phyloP scores from a whole-genome alignment of 1,140 invertebrate genomes.

The Asbolus verrucosus region DNA sequence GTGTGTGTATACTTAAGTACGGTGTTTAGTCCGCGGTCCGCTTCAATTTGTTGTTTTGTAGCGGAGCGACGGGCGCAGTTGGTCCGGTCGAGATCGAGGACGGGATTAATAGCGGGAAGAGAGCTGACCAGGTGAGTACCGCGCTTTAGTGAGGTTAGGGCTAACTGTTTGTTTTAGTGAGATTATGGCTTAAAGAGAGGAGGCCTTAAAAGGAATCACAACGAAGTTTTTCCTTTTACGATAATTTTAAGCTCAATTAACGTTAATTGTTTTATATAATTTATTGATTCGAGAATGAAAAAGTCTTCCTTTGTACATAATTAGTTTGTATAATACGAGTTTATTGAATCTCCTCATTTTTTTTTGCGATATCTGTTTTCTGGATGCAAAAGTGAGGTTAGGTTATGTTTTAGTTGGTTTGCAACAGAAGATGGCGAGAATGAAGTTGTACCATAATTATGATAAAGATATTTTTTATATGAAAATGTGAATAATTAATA shows the following conservation, averaged over 20 bases:
- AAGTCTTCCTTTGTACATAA: slow-evolving; percentile 39
- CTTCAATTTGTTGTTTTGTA: slow-evolving; percentile 64
- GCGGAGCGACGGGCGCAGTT: slow-evolving; percentile 88
- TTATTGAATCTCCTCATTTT: slow-evolving; percentile 23
- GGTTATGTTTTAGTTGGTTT: neutral
- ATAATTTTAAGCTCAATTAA: slow-evolving; percentile 34
- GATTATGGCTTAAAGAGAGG: slow-evolving; percentile 11
- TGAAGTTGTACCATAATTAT: neutral
- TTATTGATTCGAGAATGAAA: slow-evolving; percentile 18
- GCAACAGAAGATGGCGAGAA: neutral
- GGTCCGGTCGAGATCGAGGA: slow-evolving; percentile 85
- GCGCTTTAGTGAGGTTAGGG: too few relatives aligned
- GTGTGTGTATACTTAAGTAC: slow-evolving; percentile 10
- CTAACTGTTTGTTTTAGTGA: slow-evolving; percentile 26
- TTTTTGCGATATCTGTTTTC: neutral
- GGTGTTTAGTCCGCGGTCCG: slow-evolving; percentile 14
- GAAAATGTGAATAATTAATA: slow-evolving; percentile 7
- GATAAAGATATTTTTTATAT: slow-evolving; percentile 12
- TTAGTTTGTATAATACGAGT: slow-evolving; percentile 36
- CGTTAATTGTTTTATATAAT: slow-evolving; percentile 25
- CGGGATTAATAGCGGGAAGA: slow-evolving; percentile 75
- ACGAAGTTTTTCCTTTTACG: slow-evolving; percentile 10
- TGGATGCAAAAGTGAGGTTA: neutral
- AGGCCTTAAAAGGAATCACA: neutral
- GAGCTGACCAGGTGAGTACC: slow-evolving; percentile 73